Evolutionary conservation across 2,888 invertebrate species (phyloP).

Genomic region (Brachynemurus nebulosus): DNA sequence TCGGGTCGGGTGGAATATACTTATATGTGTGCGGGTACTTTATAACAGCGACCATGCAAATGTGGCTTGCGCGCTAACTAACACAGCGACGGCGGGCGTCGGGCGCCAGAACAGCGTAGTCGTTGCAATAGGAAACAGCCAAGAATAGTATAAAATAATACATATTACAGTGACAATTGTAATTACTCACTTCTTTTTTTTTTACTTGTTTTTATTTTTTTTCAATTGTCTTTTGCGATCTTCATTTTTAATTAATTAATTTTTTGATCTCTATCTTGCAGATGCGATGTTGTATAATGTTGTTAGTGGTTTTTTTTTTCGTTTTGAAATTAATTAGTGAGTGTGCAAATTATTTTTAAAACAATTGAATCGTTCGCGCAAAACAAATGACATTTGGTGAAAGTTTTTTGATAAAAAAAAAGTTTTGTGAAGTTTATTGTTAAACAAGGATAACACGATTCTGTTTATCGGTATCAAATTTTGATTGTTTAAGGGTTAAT

Average conservation of each 20-base stretch:
- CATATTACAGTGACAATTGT: neutral
- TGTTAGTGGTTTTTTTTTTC: too few relatives aligned
- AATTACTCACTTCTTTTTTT: neutral
- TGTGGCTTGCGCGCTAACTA: constrained; percentile 35
- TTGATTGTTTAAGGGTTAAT: too few relatives aligned
- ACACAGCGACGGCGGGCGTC: constrained; percentile 30
- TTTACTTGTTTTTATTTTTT: neutral
- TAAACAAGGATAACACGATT: too few relatives aligned
- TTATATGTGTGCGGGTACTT: constrained; percentile 12
- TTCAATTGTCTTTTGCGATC: neutral
- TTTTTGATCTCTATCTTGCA: too few relatives aligned
- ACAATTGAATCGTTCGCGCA: too few relatives aligned
- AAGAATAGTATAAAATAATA: constrained; percentile 20
- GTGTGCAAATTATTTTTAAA: neutral
- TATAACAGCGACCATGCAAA: constrained; percentile 28
- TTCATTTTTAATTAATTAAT: neutral
- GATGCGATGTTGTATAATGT: too few relatives aligned
- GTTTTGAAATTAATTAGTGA: too few relatives aligned
- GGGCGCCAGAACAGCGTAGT: constrained; percentile 32
- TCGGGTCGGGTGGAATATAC: neutral
- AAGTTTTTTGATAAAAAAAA: too few relatives aligned
- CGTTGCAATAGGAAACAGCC: constrained; percentile 31
- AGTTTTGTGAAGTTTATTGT: too few relatives aligned
- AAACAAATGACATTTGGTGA: too few relatives aligned
- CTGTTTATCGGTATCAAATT: too few relatives aligned